Percentiles rank a stretch among this genome's conserved stretches.
These are phyloP conservation scores for Euzophera pinguis DNA, from an alignment of 2,888 invertebrate species.

Conservation along the genomic window DNA sequence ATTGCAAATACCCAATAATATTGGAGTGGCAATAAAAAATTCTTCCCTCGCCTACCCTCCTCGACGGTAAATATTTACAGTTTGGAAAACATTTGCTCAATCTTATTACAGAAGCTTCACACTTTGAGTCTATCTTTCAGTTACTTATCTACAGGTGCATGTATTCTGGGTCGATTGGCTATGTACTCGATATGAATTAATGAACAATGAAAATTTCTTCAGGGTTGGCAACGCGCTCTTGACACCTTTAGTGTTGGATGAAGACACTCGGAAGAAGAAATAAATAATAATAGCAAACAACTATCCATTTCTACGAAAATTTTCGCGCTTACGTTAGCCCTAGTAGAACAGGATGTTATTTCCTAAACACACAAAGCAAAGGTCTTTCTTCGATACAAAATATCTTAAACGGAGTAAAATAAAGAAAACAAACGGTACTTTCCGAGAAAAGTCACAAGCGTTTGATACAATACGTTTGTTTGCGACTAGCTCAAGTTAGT, in stretches of 20 bases:
- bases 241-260: too few species aligned
- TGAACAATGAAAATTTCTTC: too few species aligned
- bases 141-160: too few species aligned
- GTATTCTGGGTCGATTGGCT: too few species aligned
- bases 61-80: constrained; percentile 25
- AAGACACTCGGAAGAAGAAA: too few species aligned
- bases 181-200: too few species aligned
- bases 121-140: neutral
- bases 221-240: too few species aligned
- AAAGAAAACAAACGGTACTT: constrained; percentile 3
- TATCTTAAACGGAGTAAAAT: neutral
- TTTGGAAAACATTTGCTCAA: constrained; percentile 8
- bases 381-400: neutral
- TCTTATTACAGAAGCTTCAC: neutral
- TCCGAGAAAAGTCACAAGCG: neutral
- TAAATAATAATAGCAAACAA: too few species aligned
- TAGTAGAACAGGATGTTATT: too few species aligned
- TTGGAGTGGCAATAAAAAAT: constrained; percentile 26
- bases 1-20: constrained; percentile 18
- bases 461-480: constrained; percentile 3
- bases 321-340: too few species aligned
- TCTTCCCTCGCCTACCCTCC: constrained; percentile 16
- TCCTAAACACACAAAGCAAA: too few species aligned
- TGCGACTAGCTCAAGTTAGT: neutral
- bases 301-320: too few species aligned